Evolutionary conservation across 2,113 vertebrate genomes (phyloP).

Genomic region (Ovis canadensis): DNA sequence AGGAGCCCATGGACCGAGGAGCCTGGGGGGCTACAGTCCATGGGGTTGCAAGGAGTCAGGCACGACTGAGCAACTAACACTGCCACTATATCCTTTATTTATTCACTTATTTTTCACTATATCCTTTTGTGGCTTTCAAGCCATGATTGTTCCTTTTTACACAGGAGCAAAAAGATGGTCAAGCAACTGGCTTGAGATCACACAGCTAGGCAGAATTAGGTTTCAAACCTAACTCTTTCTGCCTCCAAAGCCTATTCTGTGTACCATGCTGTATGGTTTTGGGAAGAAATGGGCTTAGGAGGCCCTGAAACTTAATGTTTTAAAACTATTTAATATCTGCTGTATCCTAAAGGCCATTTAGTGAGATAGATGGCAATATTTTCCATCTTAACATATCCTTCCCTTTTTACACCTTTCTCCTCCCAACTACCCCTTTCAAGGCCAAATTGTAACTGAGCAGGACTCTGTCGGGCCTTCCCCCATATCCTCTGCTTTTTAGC

Average conservation of each 20-base stretch:
- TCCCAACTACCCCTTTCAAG: not conserved
- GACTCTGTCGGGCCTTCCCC: not conserved
- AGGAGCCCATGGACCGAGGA: not conserved
- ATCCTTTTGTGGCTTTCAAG: not conserved
- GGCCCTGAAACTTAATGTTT: not conserved
- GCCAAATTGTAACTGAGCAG: not conserved
- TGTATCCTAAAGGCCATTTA: not conserved
- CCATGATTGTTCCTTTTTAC: not conserved
- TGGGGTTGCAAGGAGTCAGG: not conserved
- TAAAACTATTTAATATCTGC: not conserved
- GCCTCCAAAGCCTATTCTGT: not conserved
- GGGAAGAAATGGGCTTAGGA: not conserved
- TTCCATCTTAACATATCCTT: not conserved
- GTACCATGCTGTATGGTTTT: not conserved
- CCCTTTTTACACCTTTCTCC: not conserved
- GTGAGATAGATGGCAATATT: not conserved
- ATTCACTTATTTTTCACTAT: no score
- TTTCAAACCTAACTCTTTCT: slow-evolving; percentile 22
- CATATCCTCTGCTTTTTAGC: not conserved
- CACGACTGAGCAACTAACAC: not conserved
- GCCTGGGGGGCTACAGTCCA: not conserved
- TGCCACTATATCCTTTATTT: not conserved
- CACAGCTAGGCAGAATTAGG: not conserved
- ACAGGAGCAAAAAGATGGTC: not conserved
- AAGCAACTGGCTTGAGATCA: not conserved